Conservation (phyloP, 1,140 invertebrate species). For the Ditylenchus dipsaci region DNA sequence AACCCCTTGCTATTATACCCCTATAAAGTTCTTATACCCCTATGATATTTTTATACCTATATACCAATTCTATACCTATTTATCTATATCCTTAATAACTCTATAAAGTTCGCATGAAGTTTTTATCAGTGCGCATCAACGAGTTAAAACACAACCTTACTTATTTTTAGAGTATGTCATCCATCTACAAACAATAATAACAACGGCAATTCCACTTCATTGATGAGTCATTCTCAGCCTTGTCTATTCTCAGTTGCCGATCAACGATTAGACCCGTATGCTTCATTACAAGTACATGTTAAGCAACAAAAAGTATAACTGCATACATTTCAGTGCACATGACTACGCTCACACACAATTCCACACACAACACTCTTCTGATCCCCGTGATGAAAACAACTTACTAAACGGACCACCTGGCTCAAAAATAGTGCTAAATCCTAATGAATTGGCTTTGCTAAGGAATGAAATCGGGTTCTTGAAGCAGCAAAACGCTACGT, state of each 20-base stretch:
- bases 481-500: conserved; percentile 76
- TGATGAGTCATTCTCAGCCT: conserved; percentile 21
- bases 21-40: too few species aligned
- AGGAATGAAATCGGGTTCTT: conserved; percentile 58
- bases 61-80: too few species aligned
- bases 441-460: conserved; percentile 12
- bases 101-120: too few species aligned
- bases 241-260: conserved; percentile 9
- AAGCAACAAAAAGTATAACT: too few species aligned
- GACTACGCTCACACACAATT: conserved; percentile 17
- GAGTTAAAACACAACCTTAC: neutral
- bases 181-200: neutral
- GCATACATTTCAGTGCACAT: conserved; percentile 23
- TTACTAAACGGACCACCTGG: conserved; percentile 1
- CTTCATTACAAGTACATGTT: neutral
- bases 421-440: conserved; percentile 18
- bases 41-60: too few species aligned
- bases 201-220: neutral
- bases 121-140: too few species aligned
- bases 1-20: too few species aligned
- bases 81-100: too few species aligned
- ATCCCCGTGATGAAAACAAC: conserved; percentile 20
- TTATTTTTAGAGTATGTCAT: neutral
- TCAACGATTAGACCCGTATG: neutral
- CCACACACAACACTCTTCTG: conserved; percentile 26